Percentiles rank a stretch among this genome's conserved stretches.
These are phyloP conservation scores for Eurosta solidaginis DNA, from an alignment of 1,140 invertebrate genomes.

Conservation along the genomic window DNA sequence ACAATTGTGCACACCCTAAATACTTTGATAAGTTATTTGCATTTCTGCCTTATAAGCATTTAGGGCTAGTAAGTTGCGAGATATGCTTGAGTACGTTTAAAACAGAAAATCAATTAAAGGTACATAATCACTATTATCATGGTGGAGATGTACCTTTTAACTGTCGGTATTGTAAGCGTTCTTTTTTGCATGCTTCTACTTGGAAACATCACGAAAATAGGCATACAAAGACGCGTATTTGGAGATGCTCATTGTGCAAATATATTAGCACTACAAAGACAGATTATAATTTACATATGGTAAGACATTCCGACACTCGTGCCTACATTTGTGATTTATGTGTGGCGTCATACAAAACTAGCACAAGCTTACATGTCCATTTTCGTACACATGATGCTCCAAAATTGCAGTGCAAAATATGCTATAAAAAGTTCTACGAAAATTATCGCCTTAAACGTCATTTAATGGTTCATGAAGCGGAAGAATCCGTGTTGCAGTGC, in stretches of 20 bases:
- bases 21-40: constrained; percentile 25
- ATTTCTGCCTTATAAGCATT: constrained; percentile 20
- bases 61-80: background rate
- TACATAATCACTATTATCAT: constrained; percentile 16
- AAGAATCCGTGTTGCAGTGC: background rate
- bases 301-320: background rate
- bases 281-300: constrained; percentile 29
- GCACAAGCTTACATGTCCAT: constrained; percentile 29
- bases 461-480: background rate
- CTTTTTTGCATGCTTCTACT: constrained; percentile 16
- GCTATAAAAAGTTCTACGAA: constrained; percentile 28
- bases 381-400: constrained; percentile 21
- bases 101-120: constrained; percentile 8
- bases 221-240: constrained; percentile 5
- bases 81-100: constrained; percentile 2
- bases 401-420: constrained; percentile 8
- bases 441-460: constrained; percentile 31
- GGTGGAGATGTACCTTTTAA: constrained; percentile 1
- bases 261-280: background rate
- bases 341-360: constrained; percentile 22
- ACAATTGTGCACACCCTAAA: background rate
- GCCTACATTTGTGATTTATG: constrained; percentile 15
- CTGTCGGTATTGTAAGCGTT: background rate
- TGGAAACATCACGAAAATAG: constrained; percentile 27
- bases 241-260: background rate